phyloP scores from a whole-genome alignment of 2,113 vertebrate genomes.

The Rattus rattus region DNA sequence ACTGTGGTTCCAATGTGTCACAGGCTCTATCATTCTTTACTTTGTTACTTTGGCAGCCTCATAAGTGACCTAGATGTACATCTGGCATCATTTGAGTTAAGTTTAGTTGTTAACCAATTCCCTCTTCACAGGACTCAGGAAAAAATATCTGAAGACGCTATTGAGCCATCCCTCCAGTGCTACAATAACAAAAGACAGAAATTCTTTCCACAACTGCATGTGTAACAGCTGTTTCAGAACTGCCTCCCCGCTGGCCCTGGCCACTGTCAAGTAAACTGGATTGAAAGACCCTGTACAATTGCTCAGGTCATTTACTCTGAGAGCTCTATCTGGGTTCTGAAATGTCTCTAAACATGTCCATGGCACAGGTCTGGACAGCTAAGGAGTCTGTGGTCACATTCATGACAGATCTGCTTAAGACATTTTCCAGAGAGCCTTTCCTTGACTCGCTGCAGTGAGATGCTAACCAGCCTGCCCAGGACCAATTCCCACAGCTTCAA shows the following conservation, averaged over 20 bases:
- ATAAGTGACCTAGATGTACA: not conserved
- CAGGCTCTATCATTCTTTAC: accelerated
- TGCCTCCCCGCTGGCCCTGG: not conserved
- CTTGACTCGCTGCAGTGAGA: slow-evolving; percentile 37
- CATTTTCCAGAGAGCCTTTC: slow-evolving; percentile 69
- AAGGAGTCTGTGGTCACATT: slow-evolving; percentile 27
- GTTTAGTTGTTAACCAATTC: not conserved
- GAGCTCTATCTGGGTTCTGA: slow-evolving; percentile 33
- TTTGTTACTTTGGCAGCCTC: not conserved
- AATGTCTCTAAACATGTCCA: slow-evolving; percentile 48
- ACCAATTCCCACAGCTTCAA: slow-evolving; percentile 62
- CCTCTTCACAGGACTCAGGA: not conserved
- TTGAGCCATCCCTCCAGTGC: not conserved
- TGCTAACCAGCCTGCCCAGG: slow-evolving; percentile 61
- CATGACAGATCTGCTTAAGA: slow-evolving; percentile 71
- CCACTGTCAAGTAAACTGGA: not conserved
- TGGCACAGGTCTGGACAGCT: slow-evolving; percentile 48
- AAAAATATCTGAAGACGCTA: not conserved
- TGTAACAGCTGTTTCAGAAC: not conserved
- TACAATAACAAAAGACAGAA: not conserved
- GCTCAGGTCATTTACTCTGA: slow-evolving; percentile 12
- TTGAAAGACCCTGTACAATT: not conserved
- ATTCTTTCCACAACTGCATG: not conserved
- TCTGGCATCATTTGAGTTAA: not conserved
- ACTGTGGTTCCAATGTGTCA: too few relatives aligned